Conservation (phyloP, 2,888 invertebrate species). For the Mythimna pallens region DNA sequence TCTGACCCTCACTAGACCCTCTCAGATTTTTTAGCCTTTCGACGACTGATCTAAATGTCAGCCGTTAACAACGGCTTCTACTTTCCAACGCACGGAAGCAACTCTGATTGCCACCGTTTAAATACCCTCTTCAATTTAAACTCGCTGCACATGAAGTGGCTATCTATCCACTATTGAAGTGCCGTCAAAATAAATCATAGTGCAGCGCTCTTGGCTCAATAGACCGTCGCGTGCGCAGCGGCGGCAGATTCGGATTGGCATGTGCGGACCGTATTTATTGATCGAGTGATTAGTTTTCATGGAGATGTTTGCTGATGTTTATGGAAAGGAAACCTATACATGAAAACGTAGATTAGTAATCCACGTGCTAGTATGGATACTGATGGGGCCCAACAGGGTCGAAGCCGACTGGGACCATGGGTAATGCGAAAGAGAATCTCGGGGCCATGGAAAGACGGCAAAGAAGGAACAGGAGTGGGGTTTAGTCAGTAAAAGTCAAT, state of each 20-base stretch:
- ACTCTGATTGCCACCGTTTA: background rate
- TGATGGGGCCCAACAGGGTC: no score
- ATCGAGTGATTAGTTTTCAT: slow-evolving; percentile 32
- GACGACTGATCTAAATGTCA: no score
- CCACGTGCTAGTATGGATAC: background rate
- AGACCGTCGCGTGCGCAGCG: slow-evolving; percentile 15
- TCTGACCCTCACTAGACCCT: no score
- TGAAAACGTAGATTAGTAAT: background rate
- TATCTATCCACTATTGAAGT: slow-evolving; percentile 21
- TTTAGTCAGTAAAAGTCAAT: no score
- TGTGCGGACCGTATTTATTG: slow-evolving; percentile 23
- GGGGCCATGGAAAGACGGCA: no score
- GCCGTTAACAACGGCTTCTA: no score
- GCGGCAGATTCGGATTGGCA: slow-evolving; percentile 22
- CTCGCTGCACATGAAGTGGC: slow-evolving; percentile 14
- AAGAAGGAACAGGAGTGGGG: no score
- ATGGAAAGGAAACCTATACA: background rate
- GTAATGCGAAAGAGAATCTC: no score
- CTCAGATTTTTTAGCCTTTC: no score
- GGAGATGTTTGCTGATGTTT: slow-evolving; percentile 11
- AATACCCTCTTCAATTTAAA: background rate
- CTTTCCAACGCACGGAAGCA: no score
- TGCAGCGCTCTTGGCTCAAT: slow-evolving; percentile 47
- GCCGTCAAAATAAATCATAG: slow-evolving; percentile 51
- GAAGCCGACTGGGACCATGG: no score